Base-by-base conservation (phyloP, 92 coral and sea anemone species). In the Siderastrea siderea region DNA sequence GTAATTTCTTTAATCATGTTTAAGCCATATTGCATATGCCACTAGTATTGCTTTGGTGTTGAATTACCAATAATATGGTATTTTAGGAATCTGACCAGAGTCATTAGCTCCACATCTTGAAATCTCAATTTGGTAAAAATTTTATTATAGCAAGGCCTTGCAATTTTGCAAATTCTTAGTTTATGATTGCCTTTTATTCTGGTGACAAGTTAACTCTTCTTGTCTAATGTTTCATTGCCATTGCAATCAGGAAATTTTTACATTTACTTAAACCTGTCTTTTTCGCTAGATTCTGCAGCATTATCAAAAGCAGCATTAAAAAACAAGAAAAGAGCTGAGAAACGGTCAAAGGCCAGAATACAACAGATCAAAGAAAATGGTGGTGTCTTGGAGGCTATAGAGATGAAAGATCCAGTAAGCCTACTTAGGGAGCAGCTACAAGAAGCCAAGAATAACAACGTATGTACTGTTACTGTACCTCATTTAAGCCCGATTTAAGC, bases 321-420 rank as follows among this genome's bases (percentile, higher is more conserved):
- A 75, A 93, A 95, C 79, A 87, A 93, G 79, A 93, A 87, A 87
- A 90, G 96, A 67, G 86, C 98, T 26, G 95, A 91, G 58, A 95
- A 93, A 53, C 72, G 98, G 62, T 44, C 81, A 3, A 79, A 91
- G 54, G 92, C 93, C 6, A 89, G 96, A 72, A 84, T 92, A 61
- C 91, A 93, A 48, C 92, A 89, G 79, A 71, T 91, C 19, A 95
- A 95, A 80, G 91, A 93, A 67, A 95, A 91, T 72, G 94, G 95
- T n/a, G 75, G 82, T 4, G 66, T 79, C 15, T 79, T 77, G 61
- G 92, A 94, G 38, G 87, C 89, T 47, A 61, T 91, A 1, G 95
- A 93, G 74, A 73, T 86, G 86, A 82, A 91, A 67, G 98, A 93
- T 65, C 95, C 95, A 3, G 77, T 93, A 50, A 91, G 61, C 69